Percentiles rank a stretch among this genome's conserved stretches.
Evolutionary conservation across 2,797 vertebrate species (phyloP).

Genomic region (Acrossocheilus wenchowensis): DNA sequence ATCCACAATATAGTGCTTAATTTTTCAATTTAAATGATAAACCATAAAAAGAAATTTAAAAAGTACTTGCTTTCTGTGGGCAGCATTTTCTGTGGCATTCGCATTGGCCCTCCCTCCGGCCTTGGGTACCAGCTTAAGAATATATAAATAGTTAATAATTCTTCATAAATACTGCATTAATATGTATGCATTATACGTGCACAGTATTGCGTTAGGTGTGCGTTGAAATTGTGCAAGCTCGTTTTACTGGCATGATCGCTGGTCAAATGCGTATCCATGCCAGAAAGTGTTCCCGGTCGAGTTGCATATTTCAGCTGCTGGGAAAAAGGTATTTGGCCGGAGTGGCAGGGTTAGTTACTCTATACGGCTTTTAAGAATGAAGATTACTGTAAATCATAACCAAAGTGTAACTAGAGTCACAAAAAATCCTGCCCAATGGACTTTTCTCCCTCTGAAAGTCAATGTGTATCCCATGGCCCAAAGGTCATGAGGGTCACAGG

Average conservation of each 20-base stretch:
- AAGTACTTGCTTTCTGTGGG: conserved; percentile 80
- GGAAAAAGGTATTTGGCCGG: conserved; percentile 51
- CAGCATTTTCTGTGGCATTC: conserved; percentile 82
- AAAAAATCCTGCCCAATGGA: conserved; percentile 76
- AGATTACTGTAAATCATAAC: conserved; percentile 72
- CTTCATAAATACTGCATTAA: conserved; percentile 67
- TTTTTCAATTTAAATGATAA: neutral
- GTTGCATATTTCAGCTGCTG: conserved; percentile 53
- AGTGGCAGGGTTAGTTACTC: conserved; percentile 63
- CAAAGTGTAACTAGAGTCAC: conserved; percentile 74
- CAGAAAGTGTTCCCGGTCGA: conserved; percentile 57
- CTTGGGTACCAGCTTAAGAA: conserved; percentile 81
- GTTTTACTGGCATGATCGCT: conserved; percentile 61
- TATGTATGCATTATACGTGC: conserved; percentile 66
- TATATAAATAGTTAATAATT: conserved; percentile 70
- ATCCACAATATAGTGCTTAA: neutral
- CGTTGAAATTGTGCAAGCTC: conserved; percentile 37
- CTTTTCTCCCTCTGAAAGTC: conserved; percentile 58
- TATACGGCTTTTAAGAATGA: conserved; percentile 60
- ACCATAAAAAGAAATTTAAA: conserved; percentile 37
- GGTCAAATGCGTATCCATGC: conserved; percentile 47
- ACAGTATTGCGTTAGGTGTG: conserved; percentile 62
- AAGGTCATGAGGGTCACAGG: conserved; percentile 67
- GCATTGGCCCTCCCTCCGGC: conserved; percentile 76
- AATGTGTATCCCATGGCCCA: conserved; percentile 64